Conservation (phyloP, 2,113 vertebrate species). For the Ictidomys tridecemlineatus region DNA sequence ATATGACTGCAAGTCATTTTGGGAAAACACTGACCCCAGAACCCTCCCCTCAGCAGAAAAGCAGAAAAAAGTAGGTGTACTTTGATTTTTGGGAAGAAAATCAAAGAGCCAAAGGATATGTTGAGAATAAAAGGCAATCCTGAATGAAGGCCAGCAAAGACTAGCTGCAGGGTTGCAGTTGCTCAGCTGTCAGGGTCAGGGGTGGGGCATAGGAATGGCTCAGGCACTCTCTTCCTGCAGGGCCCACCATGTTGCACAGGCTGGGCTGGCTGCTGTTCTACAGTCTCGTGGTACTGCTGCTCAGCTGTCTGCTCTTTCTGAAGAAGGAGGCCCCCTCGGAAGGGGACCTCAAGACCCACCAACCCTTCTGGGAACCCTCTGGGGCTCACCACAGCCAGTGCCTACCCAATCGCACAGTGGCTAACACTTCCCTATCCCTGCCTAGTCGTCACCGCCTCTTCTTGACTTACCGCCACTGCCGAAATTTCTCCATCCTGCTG, state of each 20-base stretch:
- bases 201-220: neutral
- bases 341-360: rapidly evolving
- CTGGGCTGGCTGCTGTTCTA: slow-evolving; percentile 71
- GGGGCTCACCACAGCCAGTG: slow-evolving; percentile 62
- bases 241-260: slow-evolving; percentile 79
- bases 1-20: neutral
- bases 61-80: neutral
- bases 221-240: slow-evolving; percentile 39
- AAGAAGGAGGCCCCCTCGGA: slow-evolving; percentile 67
- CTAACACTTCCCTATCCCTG: slow-evolving; percentile 77
- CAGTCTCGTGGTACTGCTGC: slow-evolving; percentile 54
- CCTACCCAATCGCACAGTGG: slow-evolving; percentile 70
- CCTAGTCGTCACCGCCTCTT: slow-evolving; percentile 86
- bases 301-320: slow-evolving; percentile 77
- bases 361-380: neutral
- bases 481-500: slow-evolving; percentile 85
- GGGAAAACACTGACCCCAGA: neutral
- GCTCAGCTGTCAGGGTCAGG: neutral
- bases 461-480: slow-evolving; percentile 89
- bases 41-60: neutral
- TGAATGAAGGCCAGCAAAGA: neutral
- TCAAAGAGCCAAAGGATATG: rapidly evolving
- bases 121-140: neutral
- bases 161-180: neutral
- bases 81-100: neutral